These are phyloP conservation scores for Bostrychus sinensis DNA, from an alignment of 2,113 vertebrate species.

Conservation along the genomic window DNA sequence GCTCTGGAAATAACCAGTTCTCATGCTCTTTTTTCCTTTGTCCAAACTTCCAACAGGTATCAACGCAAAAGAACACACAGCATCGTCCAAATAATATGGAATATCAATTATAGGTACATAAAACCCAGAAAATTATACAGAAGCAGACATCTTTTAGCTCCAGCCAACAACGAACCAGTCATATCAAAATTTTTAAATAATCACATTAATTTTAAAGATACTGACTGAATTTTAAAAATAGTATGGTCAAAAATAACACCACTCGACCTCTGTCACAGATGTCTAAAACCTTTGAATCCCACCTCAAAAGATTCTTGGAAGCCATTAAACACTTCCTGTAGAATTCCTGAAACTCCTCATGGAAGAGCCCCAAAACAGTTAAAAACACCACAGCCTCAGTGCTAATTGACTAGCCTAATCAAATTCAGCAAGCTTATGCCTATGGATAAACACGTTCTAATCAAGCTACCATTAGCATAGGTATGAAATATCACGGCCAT, in stretches of 20 bases:
- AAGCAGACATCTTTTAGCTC: background rate
- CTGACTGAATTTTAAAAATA: background rate
- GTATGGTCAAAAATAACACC: background rate
- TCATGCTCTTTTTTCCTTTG: no score
- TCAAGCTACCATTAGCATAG: background rate
- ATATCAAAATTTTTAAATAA: background rate
- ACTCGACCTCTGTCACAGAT: background rate
- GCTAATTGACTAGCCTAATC: background rate
- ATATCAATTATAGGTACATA: background rate
- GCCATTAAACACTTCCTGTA: background rate
- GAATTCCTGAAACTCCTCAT: background rate
- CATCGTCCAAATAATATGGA: background rate
- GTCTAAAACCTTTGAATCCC: background rate
- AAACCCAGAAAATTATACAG: background rate
- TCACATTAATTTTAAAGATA: background rate
- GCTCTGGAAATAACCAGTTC: no score
- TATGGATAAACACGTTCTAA: conserved; percentile 17
- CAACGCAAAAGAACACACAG: no score
- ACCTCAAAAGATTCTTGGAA: conserved; percentile 6
- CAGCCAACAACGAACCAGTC: background rate
- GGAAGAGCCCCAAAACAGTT: background rate
- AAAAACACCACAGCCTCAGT: background rate
- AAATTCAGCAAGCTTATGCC: background rate
- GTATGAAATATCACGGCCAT: conserved; percentile 20
- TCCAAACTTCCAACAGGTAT: no score